Evolutionary conservation across 2,888 invertebrate genomes (phyloP).

Genomic region (Agapostemon virescens): DNA sequence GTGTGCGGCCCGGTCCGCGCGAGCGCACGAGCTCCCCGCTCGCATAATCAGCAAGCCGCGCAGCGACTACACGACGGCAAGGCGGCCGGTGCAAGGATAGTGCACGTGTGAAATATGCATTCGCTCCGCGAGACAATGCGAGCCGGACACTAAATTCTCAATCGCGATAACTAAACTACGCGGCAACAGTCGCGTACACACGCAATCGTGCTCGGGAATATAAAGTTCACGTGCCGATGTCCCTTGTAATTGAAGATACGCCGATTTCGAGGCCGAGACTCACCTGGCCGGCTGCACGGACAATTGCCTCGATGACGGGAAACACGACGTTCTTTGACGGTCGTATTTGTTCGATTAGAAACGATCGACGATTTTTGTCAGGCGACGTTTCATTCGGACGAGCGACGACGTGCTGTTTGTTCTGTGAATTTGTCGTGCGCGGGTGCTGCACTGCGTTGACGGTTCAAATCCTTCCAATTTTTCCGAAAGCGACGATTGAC

Average conservation of each 20-base stretch:
- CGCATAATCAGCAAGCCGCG: conserved; percentile 65
- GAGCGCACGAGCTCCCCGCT: conserved; percentile 32
- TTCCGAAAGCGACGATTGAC: too few species aligned
- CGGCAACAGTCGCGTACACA: conserved; percentile 57
- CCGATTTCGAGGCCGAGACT: conserved; percentile 11
- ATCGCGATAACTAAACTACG: conserved; percentile 70
- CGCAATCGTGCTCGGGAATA: conserved; percentile 58
- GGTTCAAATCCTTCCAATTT: too few species aligned
- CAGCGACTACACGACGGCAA: conserved; percentile 57
- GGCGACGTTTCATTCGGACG: not conserved
- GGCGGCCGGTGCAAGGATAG: conserved; percentile 54
- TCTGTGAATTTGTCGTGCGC: not conserved
- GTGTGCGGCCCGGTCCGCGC: not conserved
- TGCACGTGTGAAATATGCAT: conserved; percentile 77
- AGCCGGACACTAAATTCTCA: conserved; percentile 70
- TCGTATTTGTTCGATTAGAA: not conserved
- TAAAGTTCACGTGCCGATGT: conserved; percentile 63
- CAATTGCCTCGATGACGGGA: not conserved
- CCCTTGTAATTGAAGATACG: conserved; percentile 59
- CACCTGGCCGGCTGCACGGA: not conserved
- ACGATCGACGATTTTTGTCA: not conserved
- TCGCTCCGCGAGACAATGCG: conserved; percentile 75
- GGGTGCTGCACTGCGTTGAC: too few species aligned
- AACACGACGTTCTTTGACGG: conserved; percentile 1
- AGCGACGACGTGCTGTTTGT: not conserved